These are phyloP conservation scores for Polydrusus tereticollis DNA, from an alignment of 2,888 invertebrate genomes.

Conservation along the genomic window DNA sequence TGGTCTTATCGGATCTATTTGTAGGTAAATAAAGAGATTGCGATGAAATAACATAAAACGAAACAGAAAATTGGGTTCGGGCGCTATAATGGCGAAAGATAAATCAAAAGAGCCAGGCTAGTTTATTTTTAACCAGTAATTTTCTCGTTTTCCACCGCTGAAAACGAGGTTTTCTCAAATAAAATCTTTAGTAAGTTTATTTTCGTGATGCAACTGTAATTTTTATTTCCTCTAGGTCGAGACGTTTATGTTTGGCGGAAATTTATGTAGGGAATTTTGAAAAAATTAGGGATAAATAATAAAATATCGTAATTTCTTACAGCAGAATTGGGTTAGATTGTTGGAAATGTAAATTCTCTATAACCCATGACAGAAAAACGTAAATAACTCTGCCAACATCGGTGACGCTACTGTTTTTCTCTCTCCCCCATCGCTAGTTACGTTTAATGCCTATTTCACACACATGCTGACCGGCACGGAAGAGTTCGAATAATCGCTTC, in stretches of 20 bases:
- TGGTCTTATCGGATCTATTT: conserved; percentile 22
- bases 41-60: conserved; percentile 42
- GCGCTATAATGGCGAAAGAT: conserved; percentile 41
- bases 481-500: conserved; percentile 21
- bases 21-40: conserved; percentile 43
- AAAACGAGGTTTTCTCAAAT: conserved; percentile 37
- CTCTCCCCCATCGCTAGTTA: not conserved
- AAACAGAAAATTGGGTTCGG: conserved; percentile 45
- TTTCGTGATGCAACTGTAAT: conserved; percentile 24
- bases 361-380: too few relatives aligned
- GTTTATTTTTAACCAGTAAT: conserved; percentile 44
- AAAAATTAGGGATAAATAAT: too few relatives aligned
- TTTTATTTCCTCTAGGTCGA: conserved; percentile 3
- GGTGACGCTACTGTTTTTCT: not conserved
- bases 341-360: too few relatives aligned
- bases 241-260: not conserved
- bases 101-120: conserved; percentile 43
- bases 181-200: conserved; percentile 37
- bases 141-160: conserved; percentile 39
- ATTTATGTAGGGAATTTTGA: not conserved
- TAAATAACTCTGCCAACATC: too few relatives aligned
- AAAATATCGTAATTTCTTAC: too few relatives aligned
- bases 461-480: conserved; percentile 14
- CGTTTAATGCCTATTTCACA: conserved; percentile 3
- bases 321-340: too few relatives aligned